These are phyloP conservation scores for Beris morrisii DNA, from an alignment of 2,888 invertebrate genomes.

Conservation along the genomic window DNA sequence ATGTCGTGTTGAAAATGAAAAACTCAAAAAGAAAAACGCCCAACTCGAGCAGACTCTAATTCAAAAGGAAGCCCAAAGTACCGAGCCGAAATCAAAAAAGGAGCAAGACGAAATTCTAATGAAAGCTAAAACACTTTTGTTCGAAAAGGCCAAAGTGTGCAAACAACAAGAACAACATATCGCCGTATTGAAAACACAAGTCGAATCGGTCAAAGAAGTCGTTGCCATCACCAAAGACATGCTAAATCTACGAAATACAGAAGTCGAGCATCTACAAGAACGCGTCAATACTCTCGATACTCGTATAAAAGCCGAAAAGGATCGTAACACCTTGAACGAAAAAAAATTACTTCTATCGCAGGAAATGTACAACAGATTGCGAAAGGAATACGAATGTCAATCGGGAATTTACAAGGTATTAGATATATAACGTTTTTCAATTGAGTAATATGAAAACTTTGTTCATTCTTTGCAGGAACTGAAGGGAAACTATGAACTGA, in stretches of 20 bases:
- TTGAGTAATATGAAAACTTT: background rate
- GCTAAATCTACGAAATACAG: slow-evolving; percentile 75
- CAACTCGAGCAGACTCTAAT: slow-evolving; percentile 52
- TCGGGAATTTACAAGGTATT: slow-evolving; percentile 68
- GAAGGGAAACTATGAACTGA: slow-evolving; percentile 67
- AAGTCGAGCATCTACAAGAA: slow-evolving; percentile 74
- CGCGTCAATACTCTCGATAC: slow-evolving; percentile 70
- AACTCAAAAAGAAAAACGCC: slow-evolving; percentile 48
- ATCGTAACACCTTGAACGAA: slow-evolving; percentile 68
- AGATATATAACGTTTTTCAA: background rate
- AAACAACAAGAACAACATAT: slow-evolving; percentile 80
- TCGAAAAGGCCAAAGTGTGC: slow-evolving; percentile 75
- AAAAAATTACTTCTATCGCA: slow-evolving; percentile 72
- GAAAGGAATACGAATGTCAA: slow-evolving; percentile 77
- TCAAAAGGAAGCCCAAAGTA: slow-evolving; percentile 53
- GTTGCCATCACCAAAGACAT: slow-evolving; percentile 80
- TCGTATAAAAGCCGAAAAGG: slow-evolving; percentile 72
- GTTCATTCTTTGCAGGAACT: slow-evolving; percentile 59
- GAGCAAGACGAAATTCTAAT: slow-evolving; percentile 59
- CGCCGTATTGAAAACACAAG: slow-evolving; percentile 69
- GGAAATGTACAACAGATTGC: slow-evolving; percentile 72
- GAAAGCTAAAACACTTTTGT: slow-evolving; percentile 70
- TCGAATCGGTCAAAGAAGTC: slow-evolving; percentile 77
- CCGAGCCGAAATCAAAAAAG: slow-evolving; percentile 51
- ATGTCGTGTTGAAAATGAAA: slow-evolving; percentile 50